Percentiles rank a stretch among this genome's conserved stretches.
phyloP scores from a whole-genome alignment of 2,797 vertebrate species.

The Pangasius macronema region DNA sequence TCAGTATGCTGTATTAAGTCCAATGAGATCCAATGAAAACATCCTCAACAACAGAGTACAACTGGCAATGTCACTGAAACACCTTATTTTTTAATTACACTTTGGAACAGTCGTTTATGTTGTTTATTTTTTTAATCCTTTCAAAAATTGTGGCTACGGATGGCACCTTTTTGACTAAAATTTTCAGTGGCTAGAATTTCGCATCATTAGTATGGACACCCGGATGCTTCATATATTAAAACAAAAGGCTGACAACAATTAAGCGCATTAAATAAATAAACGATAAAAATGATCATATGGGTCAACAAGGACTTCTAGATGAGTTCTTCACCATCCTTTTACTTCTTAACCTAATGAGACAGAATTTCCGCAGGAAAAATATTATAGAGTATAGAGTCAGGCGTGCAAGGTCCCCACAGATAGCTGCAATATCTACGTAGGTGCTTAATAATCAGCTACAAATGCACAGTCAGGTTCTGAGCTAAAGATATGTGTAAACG shows the following conservation, averaged over 20 bases:
- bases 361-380: background rate
- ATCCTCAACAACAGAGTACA: background rate
- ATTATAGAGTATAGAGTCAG: background rate
- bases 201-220: background rate
- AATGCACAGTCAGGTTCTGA: background rate
- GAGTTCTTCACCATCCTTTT: background rate
- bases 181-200: background rate
- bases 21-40: background rate
- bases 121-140: background rate
- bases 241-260: background rate
- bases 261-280: background rate
- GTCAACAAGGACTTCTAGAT: background rate
- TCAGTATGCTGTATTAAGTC: background rate
- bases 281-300: background rate
- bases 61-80: background rate
- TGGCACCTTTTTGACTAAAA: background rate
- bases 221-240: background rate
- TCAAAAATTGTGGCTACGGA: background rate
- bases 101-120: background rate
- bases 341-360: background rate
- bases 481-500: background rate
- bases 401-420: background rate
- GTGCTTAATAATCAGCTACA: background rate
- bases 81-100: background rate
- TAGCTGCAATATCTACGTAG: background rate